phyloP scores from a whole-genome alignment of 2,113 vertebrate species.

The Myotis yumanensis region DNA sequence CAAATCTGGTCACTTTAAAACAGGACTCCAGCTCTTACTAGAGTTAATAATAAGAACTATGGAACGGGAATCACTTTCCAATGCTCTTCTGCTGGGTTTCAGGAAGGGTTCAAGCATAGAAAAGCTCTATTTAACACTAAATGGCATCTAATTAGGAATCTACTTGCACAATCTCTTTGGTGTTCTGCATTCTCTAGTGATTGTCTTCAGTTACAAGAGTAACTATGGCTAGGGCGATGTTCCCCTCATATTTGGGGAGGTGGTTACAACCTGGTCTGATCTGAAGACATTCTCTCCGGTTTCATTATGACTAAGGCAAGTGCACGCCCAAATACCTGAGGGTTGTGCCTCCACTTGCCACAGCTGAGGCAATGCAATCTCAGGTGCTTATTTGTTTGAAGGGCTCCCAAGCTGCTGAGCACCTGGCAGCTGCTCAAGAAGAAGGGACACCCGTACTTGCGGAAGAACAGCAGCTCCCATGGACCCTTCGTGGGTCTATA shows the following conservation, averaged over 20 bases:
- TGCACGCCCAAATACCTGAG: slow-evolving; percentile 80
- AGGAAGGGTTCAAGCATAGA: background rate
- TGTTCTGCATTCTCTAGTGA: background rate
- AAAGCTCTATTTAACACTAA: background rate
- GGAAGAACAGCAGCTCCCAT: slow-evolving; percentile 29
- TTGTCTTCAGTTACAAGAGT: slow-evolving; percentile 27
- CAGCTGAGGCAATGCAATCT: slow-evolving; percentile 71
- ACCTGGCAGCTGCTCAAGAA: slow-evolving; percentile 53
- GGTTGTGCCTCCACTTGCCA: slow-evolving; percentile 81
- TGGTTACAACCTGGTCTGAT: slow-evolving; percentile 38
- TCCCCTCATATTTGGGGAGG: slow-evolving; percentile 1
- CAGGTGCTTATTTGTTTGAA: slow-evolving; percentile 77
- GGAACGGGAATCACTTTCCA: background rate
- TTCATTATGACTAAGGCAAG: slow-evolving; percentile 72
- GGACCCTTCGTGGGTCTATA: background rate
- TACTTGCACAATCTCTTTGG: background rate
- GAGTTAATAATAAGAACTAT: slow-evolving; percentile 25
- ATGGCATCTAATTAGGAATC: background rate
- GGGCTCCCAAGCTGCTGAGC: slow-evolving; percentile 62
- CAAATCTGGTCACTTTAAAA: slow-evolving; percentile 6
- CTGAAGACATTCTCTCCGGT: slow-evolving; percentile 66
- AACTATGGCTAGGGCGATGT: background rate
- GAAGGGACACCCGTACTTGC: slow-evolving; percentile 34
- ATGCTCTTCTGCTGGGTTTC: background rate
- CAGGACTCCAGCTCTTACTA: background rate